Percentiles rank a stretch among this genome's conserved stretches.
Evolutionary conservation across 2,797 vertebrate genomes (phyloP).

Genomic region (Hephaestus fuliginosus): DNA sequence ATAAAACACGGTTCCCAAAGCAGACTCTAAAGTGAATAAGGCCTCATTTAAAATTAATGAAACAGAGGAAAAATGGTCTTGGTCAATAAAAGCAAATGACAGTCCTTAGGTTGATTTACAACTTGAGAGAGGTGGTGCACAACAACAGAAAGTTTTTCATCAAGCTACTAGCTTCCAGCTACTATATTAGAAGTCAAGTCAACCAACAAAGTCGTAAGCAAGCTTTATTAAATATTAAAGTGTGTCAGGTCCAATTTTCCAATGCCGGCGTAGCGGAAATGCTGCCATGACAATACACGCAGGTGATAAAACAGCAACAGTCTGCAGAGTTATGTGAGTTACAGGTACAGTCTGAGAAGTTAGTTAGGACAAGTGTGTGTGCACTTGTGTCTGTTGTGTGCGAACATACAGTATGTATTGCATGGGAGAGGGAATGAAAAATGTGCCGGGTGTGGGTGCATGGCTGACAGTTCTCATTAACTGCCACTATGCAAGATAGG

Average conservation of each 20-base stretch:
- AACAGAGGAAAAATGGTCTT: conserved; percentile 70
- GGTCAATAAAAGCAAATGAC: conserved; percentile 75
- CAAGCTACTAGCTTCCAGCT: conserved; percentile 55
- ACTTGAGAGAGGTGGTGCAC: conserved; percentile 34
- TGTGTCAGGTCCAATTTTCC: conserved; percentile 60
- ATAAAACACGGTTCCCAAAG: conserved; percentile 68
- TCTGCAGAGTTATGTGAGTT: conserved; percentile 29
- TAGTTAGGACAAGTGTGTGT: conserved; percentile 11
- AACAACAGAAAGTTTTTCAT: conserved; percentile 60
- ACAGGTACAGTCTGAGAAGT: conserved; percentile 21
- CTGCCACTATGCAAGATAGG: conserved; percentile 41
- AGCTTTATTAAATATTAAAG: conserved; percentile 79
- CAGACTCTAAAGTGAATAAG: conserved; percentile 63
- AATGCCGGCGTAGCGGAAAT: conserved; percentile 43
- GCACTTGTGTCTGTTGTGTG: background rate
- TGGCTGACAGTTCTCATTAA: conserved; percentile 62
- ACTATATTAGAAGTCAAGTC: conserved; percentile 40
- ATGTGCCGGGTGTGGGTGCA: conserved; percentile 12
- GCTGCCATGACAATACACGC: conserved; percentile 49
- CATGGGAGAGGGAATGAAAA: conserved; percentile 21
- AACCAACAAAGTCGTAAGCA: conserved; percentile 47
- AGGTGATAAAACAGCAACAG: conserved; percentile 51
- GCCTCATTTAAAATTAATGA: conserved; percentile 82
- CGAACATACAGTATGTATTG: background rate
- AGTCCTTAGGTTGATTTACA: conserved; percentile 71